Conservation (phyloP, 2,113 vertebrate genomes). For the Rhinolophus ferrumequinum region DNA sequence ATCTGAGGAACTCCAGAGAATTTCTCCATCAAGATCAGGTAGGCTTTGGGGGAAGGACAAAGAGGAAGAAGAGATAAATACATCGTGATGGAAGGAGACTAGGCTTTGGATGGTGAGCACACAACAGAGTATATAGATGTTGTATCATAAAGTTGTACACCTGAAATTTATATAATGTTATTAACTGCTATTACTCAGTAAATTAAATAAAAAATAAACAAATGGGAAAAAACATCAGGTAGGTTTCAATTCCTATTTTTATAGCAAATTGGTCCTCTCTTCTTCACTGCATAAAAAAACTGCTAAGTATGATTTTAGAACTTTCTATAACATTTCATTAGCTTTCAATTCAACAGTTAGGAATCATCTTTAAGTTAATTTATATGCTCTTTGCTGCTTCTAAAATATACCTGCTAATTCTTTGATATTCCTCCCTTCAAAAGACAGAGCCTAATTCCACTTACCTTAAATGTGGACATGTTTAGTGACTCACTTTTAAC, state of each 20-base stretch:
- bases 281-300: not conserved
- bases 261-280: not conserved
- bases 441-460: not conserved
- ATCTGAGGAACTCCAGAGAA: not conserved
- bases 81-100: not conserved
- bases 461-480: not conserved
- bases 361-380: not conserved
- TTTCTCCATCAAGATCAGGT: not conserved
- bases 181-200: not conserved
- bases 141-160: not conserved
- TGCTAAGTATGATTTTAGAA: not conserved
- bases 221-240: not conserved
- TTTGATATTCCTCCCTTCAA: not conserved
- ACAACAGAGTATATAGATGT: not conserved
- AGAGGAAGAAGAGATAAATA: not conserved
- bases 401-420: not conserved
- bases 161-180: not conserved
- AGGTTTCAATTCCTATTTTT: not conserved
- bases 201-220: not conserved
- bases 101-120: not conserved
- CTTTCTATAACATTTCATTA: not conserved
- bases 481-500: not conserved
- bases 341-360: not conserved
- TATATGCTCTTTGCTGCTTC: not conserved
- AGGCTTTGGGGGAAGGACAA: not conserved